These are phyloP conservation scores for Scaptomyza hsui DNA, from an alignment of 1,140 invertebrate species.

Conservation along the genomic window DNA sequence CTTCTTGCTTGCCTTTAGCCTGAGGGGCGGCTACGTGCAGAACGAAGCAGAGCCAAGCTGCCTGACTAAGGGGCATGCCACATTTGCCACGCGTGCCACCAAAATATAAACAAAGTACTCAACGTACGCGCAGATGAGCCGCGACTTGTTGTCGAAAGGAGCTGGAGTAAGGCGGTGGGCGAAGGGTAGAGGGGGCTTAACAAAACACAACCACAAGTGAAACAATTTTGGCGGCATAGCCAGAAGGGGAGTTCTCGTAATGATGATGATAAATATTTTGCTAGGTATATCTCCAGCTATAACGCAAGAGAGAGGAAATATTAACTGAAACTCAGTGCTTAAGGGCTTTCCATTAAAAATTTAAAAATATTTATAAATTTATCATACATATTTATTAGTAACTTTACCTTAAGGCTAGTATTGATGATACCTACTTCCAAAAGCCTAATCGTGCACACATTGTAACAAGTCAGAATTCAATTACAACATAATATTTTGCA, in stretches of 20 bases:
- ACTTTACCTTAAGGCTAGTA: too few relatives aligned
- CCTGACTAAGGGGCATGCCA: conserved; percentile 47
- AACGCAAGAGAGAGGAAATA: background rate
- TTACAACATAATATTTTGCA: background rate
- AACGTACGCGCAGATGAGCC: conserved; percentile 14
- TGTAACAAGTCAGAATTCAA: background rate
- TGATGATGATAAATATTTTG: conserved; percentile 21
- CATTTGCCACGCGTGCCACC: conserved; percentile 69
- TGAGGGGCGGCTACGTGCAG: conserved; percentile 48
- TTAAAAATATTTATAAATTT: background rate
- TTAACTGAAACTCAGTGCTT: background rate
- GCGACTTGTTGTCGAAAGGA: conserved; percentile 18
- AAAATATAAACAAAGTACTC: conserved; percentile 69
- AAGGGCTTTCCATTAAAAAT: background rate
- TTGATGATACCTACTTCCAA: too few relatives aligned
- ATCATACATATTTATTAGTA: too few relatives aligned
- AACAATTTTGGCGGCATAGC: conserved; percentile 52
- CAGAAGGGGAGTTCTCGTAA: conserved; percentile 1
- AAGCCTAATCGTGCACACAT: background rate
- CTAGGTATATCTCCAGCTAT: background rate
- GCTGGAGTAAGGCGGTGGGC: background rate
- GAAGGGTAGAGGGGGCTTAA: conserved; percentile 8
- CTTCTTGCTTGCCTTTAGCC: conserved; percentile 23
- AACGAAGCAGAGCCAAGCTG: conserved; percentile 17
- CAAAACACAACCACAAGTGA: conserved; percentile 48